These are phyloP conservation scores for Varanus komodoensis DNA, from an alignment of 2,113 vertebrate species.

Conservation along the genomic window DNA sequence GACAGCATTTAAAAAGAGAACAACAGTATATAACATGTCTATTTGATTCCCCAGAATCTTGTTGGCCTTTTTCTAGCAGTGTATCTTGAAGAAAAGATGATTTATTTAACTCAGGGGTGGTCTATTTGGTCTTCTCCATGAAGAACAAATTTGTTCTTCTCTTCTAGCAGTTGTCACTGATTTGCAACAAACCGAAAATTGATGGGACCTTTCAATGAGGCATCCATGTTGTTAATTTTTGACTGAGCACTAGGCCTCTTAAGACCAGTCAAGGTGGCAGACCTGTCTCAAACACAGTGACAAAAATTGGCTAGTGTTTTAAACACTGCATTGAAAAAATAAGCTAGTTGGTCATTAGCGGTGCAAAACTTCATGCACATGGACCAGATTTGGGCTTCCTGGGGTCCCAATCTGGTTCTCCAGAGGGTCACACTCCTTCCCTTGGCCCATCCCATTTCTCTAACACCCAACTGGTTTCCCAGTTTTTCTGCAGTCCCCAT, in stretches of 20 bases:
- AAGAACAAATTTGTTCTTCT: background rate
- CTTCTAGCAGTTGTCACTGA: background rate
- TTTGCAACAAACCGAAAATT: background rate
- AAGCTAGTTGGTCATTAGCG: no score
- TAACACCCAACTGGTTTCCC: no score
- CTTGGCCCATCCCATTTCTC: no score
- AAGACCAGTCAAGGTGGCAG: background rate
- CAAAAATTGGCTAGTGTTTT: background rate
- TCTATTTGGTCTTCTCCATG: slow-evolving; percentile 30
- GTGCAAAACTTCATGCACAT: no score
- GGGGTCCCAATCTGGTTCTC: no score
- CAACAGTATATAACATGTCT: slow-evolving; percentile 50
- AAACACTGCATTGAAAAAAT: background rate
- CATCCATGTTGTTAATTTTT: no score
- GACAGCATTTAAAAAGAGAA: slow-evolving; percentile 47
- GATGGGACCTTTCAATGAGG: background rate
- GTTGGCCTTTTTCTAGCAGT: slow-evolving; percentile 34
- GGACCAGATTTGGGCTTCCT: no score
- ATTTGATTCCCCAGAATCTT: slow-evolving; percentile 50
- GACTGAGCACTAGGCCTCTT: background rate
- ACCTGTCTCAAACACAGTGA: background rate
- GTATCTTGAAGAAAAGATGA: slow-evolving; percentile 49
- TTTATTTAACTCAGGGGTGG: slow-evolving; percentile 30
- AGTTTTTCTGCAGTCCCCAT: no score
- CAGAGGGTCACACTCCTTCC: no score